A percentile compares a stretch with the other conserved stretches of the same genome.
Conservation (phyloP, 1,140 invertebrate species). For the Liolophura sinensis region DNA sequence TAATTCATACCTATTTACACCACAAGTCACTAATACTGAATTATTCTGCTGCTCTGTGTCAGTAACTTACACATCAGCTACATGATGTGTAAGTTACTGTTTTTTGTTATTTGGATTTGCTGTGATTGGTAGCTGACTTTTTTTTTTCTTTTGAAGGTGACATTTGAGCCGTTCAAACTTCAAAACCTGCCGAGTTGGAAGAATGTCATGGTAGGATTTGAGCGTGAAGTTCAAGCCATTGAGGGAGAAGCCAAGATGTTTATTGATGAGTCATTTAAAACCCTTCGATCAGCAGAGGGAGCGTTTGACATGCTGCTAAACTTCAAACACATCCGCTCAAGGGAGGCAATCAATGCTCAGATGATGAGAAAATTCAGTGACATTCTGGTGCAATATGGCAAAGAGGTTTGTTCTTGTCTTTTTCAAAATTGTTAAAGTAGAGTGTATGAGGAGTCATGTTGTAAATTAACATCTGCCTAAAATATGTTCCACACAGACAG, state of each 20-base stretch:
- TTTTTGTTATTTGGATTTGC: no score
- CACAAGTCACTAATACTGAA: no score
- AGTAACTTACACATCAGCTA: no score
- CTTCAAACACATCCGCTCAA: constrained; percentile 77
- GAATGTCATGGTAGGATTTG: constrained; percentile 74
- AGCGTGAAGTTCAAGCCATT: constrained; percentile 71
- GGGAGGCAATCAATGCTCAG: constrained; percentile 71
- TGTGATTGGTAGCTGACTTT: no score
- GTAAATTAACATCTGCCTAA: no score
- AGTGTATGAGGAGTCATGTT: background rate
- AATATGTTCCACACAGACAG: constrained; percentile 55
- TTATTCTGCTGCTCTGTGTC: no score
- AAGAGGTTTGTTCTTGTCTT: constrained; percentile 71
- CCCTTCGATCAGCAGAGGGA: constrained; percentile 76
- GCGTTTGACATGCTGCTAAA: constrained; percentile 79
- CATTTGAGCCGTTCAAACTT: constrained; percentile 79
- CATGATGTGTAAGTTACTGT: no score
- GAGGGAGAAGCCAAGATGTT: constrained; percentile 83
- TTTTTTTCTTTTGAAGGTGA: constrained; percentile 58
- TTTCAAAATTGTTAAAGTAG: background rate
- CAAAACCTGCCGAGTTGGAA: constrained; percentile 82
- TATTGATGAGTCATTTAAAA: constrained; percentile 83
- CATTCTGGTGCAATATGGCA: constrained; percentile 79
- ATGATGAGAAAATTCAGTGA: constrained; percentile 81
- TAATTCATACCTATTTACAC: no score